Percentiles rank a stretch among this genome's conserved stretches.
Evolutionary conservation across 1,140 invertebrate species (phyloP).

Genomic region (Mercenaria mercenaria): DNA sequence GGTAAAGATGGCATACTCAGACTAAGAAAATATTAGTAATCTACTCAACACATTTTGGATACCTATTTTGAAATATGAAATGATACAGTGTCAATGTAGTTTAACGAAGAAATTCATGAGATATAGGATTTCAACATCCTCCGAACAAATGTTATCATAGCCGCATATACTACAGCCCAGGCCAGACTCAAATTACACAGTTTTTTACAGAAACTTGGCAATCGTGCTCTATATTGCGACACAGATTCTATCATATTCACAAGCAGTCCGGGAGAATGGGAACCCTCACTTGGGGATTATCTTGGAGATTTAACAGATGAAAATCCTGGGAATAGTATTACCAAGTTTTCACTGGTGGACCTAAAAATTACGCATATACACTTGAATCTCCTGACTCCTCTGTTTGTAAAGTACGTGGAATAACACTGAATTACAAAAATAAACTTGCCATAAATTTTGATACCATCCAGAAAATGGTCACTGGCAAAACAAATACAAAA

Average conservation of each 20-base stretch:
- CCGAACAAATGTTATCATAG: not conserved
- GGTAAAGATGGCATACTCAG: not conserved
- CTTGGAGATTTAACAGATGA: not conserved
- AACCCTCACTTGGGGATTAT: not conserved
- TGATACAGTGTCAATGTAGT: too few relatives aligned
- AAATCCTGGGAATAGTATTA: too few relatives aligned
- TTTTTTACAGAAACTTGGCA: too few relatives aligned
- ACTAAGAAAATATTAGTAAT: not conserved
- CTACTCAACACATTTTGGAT: too few relatives aligned
- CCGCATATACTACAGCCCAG: not conserved
- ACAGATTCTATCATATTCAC: too few relatives aligned
- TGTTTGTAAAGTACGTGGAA: not conserved
- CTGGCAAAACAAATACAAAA: not conserved
- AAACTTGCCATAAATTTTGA: not conserved
- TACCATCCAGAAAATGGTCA: not conserved
- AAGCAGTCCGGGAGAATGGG: too few relatives aligned
- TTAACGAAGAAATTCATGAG: too few relatives aligned
- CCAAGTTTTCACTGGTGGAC: too few relatives aligned
- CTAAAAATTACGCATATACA: not conserved
- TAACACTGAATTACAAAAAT: conserved; percentile 22
- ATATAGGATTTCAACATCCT: not conserved
- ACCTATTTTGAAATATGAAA: too few relatives aligned
- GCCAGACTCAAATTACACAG: conserved; percentile 67
- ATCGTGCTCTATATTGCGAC: too few relatives aligned
- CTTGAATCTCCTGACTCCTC: not conserved